Evolutionary conservation across 2,113 vertebrate genomes (phyloP).

Genomic region (Serilophus lunatus): DNA sequence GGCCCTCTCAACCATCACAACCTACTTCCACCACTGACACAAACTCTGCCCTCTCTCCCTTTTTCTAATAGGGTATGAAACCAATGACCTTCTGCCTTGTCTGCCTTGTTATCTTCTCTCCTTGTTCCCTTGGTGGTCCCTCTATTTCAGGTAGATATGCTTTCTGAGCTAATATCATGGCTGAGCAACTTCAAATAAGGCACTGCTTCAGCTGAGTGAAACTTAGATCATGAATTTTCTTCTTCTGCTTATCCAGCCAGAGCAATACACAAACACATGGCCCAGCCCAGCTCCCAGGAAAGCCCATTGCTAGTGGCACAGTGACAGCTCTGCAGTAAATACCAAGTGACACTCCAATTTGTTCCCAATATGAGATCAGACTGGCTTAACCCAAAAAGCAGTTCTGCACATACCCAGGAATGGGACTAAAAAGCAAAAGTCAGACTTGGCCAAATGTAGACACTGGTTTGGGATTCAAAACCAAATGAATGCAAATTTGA

Average conservation of each 20-base stretch:
- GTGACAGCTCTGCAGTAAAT: neutral
- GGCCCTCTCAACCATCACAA: neutral
- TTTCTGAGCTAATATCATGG: neutral
- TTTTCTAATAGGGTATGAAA: neutral
- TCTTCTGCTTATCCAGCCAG: neutral
- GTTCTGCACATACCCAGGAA: neutral
- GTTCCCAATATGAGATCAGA: neutral
- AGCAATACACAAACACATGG: fast-evolving
- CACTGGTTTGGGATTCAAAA: neutral
- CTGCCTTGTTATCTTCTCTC: neutral
- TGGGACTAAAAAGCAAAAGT: fast-evolving
- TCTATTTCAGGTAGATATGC: neutral
- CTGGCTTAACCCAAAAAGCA: neutral
- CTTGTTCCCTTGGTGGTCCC: neutral
- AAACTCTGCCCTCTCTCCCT: neutral
- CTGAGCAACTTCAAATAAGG: neutral
- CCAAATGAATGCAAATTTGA: neutral
- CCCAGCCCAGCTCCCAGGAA: neutral
- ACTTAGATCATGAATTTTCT: neutral
- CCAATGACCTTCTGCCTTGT: neutral
- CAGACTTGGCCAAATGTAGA: neutral
- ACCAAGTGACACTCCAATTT: neutral
- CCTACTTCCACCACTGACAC: neutral
- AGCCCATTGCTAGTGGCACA: neutral
- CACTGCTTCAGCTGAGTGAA: neutral